phyloP scores from a whole-genome alignment of 2,113 vertebrate species.

The Noturus placidus region DNA sequence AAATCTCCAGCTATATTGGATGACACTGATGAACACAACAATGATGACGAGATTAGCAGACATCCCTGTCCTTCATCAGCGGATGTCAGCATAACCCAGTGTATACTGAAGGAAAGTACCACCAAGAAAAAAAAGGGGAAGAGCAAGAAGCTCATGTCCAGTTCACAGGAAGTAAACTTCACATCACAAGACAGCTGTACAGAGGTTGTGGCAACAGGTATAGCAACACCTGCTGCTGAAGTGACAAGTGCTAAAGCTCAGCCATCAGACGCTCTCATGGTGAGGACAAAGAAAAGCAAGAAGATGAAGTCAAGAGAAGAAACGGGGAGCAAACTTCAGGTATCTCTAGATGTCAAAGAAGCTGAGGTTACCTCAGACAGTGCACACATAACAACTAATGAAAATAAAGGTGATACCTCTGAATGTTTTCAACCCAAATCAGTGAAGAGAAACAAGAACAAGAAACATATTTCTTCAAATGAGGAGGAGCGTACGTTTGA shows the following conservation, averaged over 20 bases:
- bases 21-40: not conserved
- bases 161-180: not conserved
- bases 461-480: not conserved
- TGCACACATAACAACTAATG: not conserved
- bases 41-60: not conserved
- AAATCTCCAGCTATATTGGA: not conserved
- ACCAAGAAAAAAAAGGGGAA: not conserved
- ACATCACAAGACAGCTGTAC: not conserved
- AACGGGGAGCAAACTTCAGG: not conserved
- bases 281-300: slow-evolving; percentile 9
- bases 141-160: not conserved
- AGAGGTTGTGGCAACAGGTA: not conserved
- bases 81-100: not conserved
- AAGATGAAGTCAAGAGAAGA: not conserved
- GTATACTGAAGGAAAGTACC: not conserved
- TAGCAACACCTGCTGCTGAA: not conserved
- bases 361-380: not conserved
- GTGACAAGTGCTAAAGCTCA: not conserved
- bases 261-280: not conserved
- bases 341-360: not conserved
- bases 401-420: not conserved
- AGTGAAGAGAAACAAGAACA: slow-evolving; percentile 49
- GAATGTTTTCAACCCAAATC: not conserved
- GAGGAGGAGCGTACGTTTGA: not conserved
- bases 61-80: not conserved